These are phyloP conservation scores for Subacronicta megacephala DNA, from an alignment of 2,888 invertebrate genomes.

Conservation along the genomic window DNA sequence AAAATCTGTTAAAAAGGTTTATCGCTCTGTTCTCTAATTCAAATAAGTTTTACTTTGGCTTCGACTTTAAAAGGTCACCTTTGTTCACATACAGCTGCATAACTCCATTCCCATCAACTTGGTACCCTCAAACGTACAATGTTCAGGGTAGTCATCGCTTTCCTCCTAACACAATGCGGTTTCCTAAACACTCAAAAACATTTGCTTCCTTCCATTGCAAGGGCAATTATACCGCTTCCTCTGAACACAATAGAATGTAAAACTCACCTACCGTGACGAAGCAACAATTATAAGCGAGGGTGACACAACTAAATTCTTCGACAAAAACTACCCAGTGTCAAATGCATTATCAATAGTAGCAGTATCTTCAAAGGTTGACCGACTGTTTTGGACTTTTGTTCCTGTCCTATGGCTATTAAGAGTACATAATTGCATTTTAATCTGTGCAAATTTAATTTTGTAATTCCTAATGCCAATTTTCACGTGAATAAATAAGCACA, in stretches of 20 bases:
- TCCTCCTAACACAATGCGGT: conserved; percentile 58
- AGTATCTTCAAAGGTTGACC: conserved; percentile 2
- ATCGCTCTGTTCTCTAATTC: too few species aligned
- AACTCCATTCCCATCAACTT: conserved; percentile 18
- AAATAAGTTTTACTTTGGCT: too few species aligned
- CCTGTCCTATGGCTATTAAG: too few species aligned
- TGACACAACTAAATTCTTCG: conserved; percentile 55
- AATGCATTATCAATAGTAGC: background rate
- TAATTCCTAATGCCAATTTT: too few species aligned
- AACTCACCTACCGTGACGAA: conserved; percentile 73
- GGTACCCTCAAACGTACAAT: conserved; percentile 19
- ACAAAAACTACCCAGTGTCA: conserved; percentile 23
- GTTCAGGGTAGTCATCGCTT: conserved; percentile 34
- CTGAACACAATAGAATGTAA: conserved; percentile 80
- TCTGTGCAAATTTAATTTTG: conserved; percentile 17
- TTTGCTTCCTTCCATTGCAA: conserved; percentile 77
- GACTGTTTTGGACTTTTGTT: too few species aligned
- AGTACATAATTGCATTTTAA: too few species aligned
- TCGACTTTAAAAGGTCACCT: too few species aligned
- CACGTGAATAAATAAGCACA: too few species aligned
- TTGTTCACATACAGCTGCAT: background rate
- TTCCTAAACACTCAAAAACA: conserved; percentile 76
- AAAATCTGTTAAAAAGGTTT: too few species aligned
- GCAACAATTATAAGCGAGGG: conserved; percentile 65
- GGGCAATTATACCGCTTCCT: conserved; percentile 84